Evolutionary conservation across 1,140 invertebrate species (phyloP).

Genomic region (Lanistes nyassanus): DNA sequence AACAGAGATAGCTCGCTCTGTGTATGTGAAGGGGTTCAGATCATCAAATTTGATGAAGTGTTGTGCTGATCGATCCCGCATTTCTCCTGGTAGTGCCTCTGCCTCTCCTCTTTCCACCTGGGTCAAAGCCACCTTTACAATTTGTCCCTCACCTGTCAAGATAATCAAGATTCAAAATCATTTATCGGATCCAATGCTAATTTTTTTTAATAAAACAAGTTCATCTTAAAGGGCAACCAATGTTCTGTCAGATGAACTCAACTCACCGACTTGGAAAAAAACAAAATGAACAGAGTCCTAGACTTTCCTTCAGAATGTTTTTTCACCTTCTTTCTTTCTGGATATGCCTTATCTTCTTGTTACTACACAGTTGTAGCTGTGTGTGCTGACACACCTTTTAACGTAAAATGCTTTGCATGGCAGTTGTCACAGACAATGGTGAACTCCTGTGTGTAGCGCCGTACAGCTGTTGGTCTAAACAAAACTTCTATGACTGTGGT

Average conservation of each 20-base stretch:
- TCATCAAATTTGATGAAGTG: conserved; percentile 62
- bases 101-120: conserved; percentile 54
- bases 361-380: no score
- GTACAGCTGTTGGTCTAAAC: conserved; percentile 55
- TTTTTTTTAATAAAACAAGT: no score
- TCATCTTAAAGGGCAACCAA: no score
- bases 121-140: conserved; percentile 52
- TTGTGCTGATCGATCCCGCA: conserved; percentile 56
- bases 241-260: no score
- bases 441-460: conserved; percentile 53
- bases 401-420: conserved; percentile 59
- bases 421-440: conserved; percentile 67
- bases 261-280: conserved; percentile 1
- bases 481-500: conserved; percentile 59
- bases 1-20: conserved; percentile 52
- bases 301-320: background rate
- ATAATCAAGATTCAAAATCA: no score
- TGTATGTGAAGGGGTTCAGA: conserved; percentile 65
- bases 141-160: conserved; percentile 54
- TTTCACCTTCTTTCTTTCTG: background rate
- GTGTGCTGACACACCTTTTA: conserved; percentile 53
- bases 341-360: no score
- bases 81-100: conserved; percentile 50
- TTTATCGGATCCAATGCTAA: no score
- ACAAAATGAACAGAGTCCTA: background rate